Conservation (phyloP, 1,140 invertebrate genomes). For the Rhizoglyphus robini region DNA sequence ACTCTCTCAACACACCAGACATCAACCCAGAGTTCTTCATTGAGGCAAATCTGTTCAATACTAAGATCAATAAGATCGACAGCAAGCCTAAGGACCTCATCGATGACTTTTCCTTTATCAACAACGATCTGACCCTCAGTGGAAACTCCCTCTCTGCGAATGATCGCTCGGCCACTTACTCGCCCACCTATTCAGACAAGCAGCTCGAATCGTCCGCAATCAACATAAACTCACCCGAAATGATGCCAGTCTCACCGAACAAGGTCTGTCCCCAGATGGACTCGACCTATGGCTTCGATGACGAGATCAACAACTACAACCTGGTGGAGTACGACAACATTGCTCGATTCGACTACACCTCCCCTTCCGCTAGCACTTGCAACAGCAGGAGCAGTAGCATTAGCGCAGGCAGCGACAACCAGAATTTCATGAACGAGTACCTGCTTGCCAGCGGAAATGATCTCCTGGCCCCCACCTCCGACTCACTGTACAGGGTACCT, state of each 20-base stretch:
- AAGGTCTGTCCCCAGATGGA: neutral
- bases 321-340: neutral
- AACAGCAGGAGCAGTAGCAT: neutral
- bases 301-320: neutral
- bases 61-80: neutral
- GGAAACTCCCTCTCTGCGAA: neutral
- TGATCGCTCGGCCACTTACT: neutral
- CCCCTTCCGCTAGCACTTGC: neutral
- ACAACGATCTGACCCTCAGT: neutral
- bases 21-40: neutral
- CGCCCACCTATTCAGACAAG: neutral
- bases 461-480: neutral
- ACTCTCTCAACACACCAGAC: neutral
- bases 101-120: neutral
- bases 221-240: conserved; percentile 9
- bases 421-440: neutral
- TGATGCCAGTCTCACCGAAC: conserved; percentile 1
- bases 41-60: neutral
- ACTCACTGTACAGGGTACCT: neutral
- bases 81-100: neutral
- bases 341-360: neutral
- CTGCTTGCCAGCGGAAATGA: neutral
- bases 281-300: neutral
- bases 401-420: neutral
- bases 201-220: neutral